Conservation (phyloP, 2,888 invertebrate genomes). For the Synanthedon andrenaeformis region DNA sequence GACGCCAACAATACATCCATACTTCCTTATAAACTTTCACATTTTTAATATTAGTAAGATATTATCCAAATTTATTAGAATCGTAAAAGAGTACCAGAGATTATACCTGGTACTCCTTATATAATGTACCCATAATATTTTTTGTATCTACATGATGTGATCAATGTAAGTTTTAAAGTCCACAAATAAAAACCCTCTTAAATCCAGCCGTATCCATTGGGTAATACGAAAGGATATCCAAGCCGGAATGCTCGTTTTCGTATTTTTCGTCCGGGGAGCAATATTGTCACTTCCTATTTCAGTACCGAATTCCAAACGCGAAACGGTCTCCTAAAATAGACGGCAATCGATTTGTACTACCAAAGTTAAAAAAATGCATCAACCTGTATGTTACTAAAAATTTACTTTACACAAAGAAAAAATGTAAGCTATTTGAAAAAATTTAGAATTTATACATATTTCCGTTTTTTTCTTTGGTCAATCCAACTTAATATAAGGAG, state of each 20-base stretch:
- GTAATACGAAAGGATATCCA: not conserved
- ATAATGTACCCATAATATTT: constrained; percentile 8
- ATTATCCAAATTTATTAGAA: no score
- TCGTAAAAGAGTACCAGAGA: no score
- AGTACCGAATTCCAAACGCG: constrained; percentile 2
- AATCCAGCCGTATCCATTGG: not conserved
- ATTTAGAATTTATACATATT: no score
- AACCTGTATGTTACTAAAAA: no score
- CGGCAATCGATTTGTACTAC: not conserved
- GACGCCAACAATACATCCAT: no score
- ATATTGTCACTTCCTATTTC: constrained; percentile 14
- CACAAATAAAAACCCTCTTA: not conserved
- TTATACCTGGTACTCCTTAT: constrained; percentile 3
- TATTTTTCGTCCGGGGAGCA: constrained; percentile 3
- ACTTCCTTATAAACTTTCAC: no score
- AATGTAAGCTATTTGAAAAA: no score
- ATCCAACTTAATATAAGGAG: no score
- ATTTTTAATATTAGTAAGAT: no score
- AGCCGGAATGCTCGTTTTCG: constrained; percentile 3
- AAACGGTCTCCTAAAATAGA: not conserved
- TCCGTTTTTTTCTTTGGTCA: no score
- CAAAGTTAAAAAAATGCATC: no score
- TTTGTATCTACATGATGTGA: constrained; percentile 11
- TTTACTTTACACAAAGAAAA: no score
- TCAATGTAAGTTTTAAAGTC: not conserved